Evolutionary conservation across 2,113 vertebrate species (phyloP), one percentile per base, ranked within the genome.

Genomic region (Scalopus aquaticus): DNA sequence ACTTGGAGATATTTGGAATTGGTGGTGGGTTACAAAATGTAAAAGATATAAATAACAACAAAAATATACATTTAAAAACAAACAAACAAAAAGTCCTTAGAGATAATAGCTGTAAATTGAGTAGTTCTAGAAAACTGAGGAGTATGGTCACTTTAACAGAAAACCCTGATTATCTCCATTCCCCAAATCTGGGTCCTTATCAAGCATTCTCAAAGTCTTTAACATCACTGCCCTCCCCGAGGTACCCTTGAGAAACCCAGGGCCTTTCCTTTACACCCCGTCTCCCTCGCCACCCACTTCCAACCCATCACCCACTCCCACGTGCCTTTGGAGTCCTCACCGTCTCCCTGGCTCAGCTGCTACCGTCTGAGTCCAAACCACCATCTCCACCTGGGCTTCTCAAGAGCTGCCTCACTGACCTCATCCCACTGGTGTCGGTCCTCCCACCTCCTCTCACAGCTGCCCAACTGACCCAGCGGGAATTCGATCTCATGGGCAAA

Each of bases 201-300:
- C 32, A 13, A 56, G 19, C 44, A 15, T 32, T 42, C 74, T 54
- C n/a, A 42, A 1, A 9, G 46, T 32, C 39, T 49, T 15, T 67
- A 56, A 11, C 30, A 16, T 37, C 2, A 3, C 17, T 74, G 28
- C 56, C 49, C 39, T 64, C 64, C 17, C 35, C 6, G 1, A 2
- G 37, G 15, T 32, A 2, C 32, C 30, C 46, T n/a, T 20, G 12
- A 62, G 65, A 35, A 51, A 51, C 5, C 51, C 22, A 5, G 16
- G 22, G 26, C 0, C 0, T 35, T 6, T 42, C 54, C 44, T 46
- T 22, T 15, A 70, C 2, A 0, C 8, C 17, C 17, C 12, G 9
- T 39, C n/a, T 30, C 62, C 26, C 46, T 24, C 72, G 35, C 46
- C 12, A 32, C 19, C 62, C 15, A 39, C 79, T 30, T 51, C 16